A percentile compares a stretch with the other conserved stretches of the same genome.
These are phyloP conservation scores for Nasonia longicornis DNA, from an alignment of 1,140 invertebrate genomes.

Conservation along the genomic window DNA sequence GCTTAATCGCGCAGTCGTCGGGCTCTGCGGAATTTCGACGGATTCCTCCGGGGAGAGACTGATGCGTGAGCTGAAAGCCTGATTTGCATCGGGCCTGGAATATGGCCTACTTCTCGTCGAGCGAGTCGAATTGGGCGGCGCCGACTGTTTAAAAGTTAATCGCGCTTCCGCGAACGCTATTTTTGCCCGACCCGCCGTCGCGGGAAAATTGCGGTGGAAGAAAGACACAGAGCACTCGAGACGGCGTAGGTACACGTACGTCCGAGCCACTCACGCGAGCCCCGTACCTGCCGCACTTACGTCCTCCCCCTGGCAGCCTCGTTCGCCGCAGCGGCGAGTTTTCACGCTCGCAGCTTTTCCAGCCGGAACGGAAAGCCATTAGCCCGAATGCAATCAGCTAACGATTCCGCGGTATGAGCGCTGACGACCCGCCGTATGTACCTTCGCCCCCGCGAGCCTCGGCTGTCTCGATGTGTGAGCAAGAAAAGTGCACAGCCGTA, in stretches of 20 bases:
- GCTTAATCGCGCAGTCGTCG: neutral
- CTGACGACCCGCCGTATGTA: conserved; percentile 32
- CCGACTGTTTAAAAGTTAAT: no score
- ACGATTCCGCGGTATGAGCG: conserved; percentile 35
- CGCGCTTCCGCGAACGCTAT: neutral
- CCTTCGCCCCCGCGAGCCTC: neutral
- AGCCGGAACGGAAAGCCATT: conserved; percentile 44
- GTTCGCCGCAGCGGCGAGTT: conserved; percentile 16
- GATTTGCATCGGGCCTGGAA: neutral
- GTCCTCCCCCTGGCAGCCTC: neutral
- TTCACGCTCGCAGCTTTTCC: conserved; percentile 36
- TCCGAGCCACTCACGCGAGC: neutral
- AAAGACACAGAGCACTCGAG: neutral
- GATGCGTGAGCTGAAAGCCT: neutral
- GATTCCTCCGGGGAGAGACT: neutral
- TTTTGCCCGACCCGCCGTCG: neutral
- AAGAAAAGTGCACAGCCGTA: neutral
- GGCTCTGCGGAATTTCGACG: neutral
- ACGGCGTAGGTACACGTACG: neutral
- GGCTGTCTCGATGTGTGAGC: neutral
- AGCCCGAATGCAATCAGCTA: conserved; percentile 46
- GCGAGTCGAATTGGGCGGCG: no score
- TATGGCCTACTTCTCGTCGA: neutral
- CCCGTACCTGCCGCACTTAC: neutral
- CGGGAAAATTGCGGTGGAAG: neutral